A percentile compares a stretch with the other conserved stretches of the same genome.
These are phyloP conservation scores for Myotis vivesi DNA, from an alignment of 2,797 vertebrate species.

Conservation along the genomic window DNA sequence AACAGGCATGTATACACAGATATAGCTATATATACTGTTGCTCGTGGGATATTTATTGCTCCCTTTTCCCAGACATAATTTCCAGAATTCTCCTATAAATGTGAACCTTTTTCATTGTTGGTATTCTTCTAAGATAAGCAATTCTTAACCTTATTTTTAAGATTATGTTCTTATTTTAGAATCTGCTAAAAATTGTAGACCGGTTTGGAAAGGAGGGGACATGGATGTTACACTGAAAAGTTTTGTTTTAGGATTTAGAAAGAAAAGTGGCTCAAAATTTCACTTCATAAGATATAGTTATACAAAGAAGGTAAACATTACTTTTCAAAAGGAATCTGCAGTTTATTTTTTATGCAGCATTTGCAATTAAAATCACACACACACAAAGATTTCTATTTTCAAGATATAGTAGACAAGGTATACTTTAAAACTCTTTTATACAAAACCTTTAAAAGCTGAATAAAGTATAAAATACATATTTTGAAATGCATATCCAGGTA, in stretches of 20 bases:
- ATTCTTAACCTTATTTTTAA: constrained; percentile 40
- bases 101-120: constrained; percentile 49
- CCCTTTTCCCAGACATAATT: constrained; percentile 62
- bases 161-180: constrained; percentile 50
- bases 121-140: constrained; percentile 66
- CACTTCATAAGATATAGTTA: neutral
- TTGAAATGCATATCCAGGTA: neutral
- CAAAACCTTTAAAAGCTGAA: constrained; percentile 4
- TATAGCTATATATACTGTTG: neutral
- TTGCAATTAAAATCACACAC: neutral
- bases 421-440: neutral
- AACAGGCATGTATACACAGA: neutral
- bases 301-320: neutral
- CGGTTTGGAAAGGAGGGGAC: neutral
- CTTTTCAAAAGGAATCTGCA: constrained; percentile 2
- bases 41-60: constrained; percentile 51
- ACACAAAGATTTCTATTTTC: neutral
- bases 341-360: neutral
- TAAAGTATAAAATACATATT: neutral
- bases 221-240: neutral
- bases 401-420: neutral
- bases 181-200: constrained; percentile 10
- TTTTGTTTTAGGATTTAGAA: constrained; percentile 23
- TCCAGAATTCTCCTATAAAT: constrained; percentile 51
- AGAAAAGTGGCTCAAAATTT: constrained; percentile 33